These are phyloP conservation scores for Flabesymbios commensalis DNA, from an alignment of 2,888 invertebrate genomes.

Conservation along the genomic window DNA sequence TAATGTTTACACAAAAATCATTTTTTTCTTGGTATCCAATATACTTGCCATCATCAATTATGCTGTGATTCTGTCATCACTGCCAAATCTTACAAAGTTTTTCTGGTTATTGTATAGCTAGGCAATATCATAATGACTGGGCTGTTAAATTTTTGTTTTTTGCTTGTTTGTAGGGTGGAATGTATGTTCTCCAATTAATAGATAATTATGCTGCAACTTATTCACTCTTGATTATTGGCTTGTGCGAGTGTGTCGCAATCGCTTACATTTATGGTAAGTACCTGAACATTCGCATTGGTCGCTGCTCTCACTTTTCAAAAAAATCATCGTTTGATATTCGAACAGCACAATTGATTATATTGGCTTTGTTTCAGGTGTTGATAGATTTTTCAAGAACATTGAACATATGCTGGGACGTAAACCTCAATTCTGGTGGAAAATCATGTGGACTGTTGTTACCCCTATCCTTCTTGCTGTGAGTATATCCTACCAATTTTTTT, in stretches of 20 bases:
- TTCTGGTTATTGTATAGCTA: too few species aligned
- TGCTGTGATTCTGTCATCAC: too few species aligned
- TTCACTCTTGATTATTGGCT: slow-evolving; percentile 64
- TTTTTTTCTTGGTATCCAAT: too few species aligned
- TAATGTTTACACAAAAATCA: too few species aligned
- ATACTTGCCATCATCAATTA: too few species aligned
- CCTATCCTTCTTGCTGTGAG: slow-evolving; percentile 46
- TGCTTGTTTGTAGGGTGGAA: slow-evolving; percentile 52
- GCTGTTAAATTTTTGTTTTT: too few species aligned
- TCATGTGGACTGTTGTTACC: slow-evolving; percentile 47
- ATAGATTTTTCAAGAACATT: slow-evolving; percentile 46
- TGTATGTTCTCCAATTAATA: slow-evolving; percentile 65
- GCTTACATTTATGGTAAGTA: slow-evolving; percentile 65
- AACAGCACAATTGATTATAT: not conserved
- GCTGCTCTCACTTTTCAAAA: not conserved
- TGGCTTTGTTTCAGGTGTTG: slow-evolving; percentile 36
- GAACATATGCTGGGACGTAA: slow-evolving; percentile 48
- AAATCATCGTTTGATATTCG: not conserved
- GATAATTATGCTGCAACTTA: slow-evolving; percentile 65
- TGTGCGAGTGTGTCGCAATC: slow-evolving; percentile 67
- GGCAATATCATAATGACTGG: too few species aligned
- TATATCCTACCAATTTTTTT: slow-evolving; percentile 5
- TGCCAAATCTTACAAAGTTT: too few species aligned
- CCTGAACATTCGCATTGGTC: not conserved
- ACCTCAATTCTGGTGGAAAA: slow-evolving; percentile 45